Percentiles rank a stretch among this genome's conserved stretches.
Conservation (phyloP, 2,888 invertebrate genomes). For the Ectemnius cavifrons region DNA sequence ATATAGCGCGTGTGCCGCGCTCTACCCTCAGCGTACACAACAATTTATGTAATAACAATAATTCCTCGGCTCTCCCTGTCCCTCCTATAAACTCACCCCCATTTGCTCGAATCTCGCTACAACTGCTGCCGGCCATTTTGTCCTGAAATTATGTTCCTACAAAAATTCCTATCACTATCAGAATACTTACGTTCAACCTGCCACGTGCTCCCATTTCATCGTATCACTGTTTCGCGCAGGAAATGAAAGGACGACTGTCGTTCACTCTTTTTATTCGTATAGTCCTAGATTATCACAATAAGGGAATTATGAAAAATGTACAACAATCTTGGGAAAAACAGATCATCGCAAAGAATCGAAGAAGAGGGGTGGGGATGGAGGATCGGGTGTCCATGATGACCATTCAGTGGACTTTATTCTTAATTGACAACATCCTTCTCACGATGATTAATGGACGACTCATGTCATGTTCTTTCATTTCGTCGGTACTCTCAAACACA, state of each 20-base stretch:
- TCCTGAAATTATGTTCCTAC: not conserved
- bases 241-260: conserved; percentile 16
- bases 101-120: not conserved
- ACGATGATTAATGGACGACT: conserved; percentile 39
- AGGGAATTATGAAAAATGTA: conserved; percentile 54
- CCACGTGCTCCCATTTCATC: not conserved
- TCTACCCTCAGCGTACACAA: conserved; percentile 9
- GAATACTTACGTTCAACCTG: not conserved
- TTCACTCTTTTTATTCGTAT: conserved; percentile 56
- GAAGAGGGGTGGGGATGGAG: conserved; percentile 6
- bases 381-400: conserved; percentile 27
- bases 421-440: conserved; percentile 60
- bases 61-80: conserved; percentile 13
- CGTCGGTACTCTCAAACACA: conserved; percentile 56
- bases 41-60: conserved; percentile 29
- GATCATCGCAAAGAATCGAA: conserved; percentile 38
- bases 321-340: conserved; percentile 45
- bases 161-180: not conserved
- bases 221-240: conserved; percentile 20
- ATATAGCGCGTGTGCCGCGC: conserved; percentile 19
- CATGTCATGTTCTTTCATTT: conserved; percentile 37
- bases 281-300: conserved; percentile 60
- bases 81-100: conserved; percentile 17
- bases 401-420: conserved; percentile 48
- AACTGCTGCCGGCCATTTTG: conserved; percentile 10